Base-by-base conservation (phyloP, 1,140 invertebrate genomes). In the Vanessa tameamea region DNA sequence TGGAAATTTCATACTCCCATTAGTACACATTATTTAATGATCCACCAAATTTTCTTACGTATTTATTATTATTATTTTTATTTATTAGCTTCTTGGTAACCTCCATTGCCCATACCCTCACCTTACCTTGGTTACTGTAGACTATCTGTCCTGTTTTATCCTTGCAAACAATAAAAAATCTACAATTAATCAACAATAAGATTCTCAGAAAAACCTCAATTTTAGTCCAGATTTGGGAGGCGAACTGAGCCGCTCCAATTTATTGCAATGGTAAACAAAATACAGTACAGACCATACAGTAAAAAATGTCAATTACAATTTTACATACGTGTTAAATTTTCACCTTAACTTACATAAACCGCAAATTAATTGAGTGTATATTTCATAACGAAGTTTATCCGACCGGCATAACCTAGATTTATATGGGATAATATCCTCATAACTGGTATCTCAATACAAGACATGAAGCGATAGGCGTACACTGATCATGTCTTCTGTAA, bases 371-470 rank as follows among this genome's bases (percentile, higher is more conserved):
- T 84, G 68, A 76, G 68, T 76, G 77, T 81, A 81, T 80, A 80
- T 79, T 80, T 82, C 78, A 78, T 72, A 81, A 81, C 72, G 75
- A 77, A 79, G 82, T 86, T 86, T 88, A 87, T 86, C 85, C 79
- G 79, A 79, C 79, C 79, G 73, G 68, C 70, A 80, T 90, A 89
- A 88, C 85, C 86, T 87, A 88, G 84, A 91, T 89, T 91, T 91
- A 91, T 87, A 81, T 77, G 73, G 87, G 85, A 88, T 89, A 86
- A 91, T 91, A 83, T 82, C 82, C 81, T 86, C 82, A 84, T 88
- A 87, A 87, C 86, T 83, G 85, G 78, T 76, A 79, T 80, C 75
- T 72, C 69, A 78, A 78, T 85, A 89, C 87, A 89, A 84, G 86
- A 86, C 85, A 85, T 86, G 84, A 83, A 80, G 82, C 78, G 81